Percentiles rank a stretch among this genome's conserved stretches.
Evolutionary conservation across 2,888 invertebrate species (phyloP).

Genomic region (Parnassius apollo): DNA sequence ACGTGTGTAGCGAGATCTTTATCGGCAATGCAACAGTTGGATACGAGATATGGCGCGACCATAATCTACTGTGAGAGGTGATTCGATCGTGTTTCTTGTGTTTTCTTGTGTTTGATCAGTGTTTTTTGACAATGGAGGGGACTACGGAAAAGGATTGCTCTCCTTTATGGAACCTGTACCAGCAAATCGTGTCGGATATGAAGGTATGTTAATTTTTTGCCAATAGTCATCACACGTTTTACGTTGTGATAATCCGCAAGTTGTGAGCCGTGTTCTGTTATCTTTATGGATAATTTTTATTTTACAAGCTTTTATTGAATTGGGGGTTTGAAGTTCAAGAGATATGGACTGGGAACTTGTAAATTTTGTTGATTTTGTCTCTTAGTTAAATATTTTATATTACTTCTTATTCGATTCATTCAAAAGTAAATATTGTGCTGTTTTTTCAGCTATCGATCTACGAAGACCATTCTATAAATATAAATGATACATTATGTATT

Average conservation of each 20-base stretch:
- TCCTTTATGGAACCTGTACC: conserved; percentile 95
- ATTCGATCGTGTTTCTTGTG: conserved; percentile 54
- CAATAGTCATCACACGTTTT: not conserved
- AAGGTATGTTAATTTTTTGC: conserved; percentile 86
- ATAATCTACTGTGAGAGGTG: conserved; percentile 46
- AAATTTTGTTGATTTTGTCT: too few species aligned
- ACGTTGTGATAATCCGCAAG: not conserved
- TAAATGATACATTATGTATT: too few species aligned
- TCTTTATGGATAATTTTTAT: not conserved
- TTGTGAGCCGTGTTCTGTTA: not conserved
- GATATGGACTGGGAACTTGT: too few species aligned
- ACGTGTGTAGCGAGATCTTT: conserved; percentile 36
- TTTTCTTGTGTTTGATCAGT: conserved; percentile 51
- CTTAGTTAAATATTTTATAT: too few species aligned
- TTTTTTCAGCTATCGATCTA: too few species aligned
- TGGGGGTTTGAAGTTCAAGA: too few species aligned
- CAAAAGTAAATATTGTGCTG: too few species aligned
- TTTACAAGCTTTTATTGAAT: too few species aligned
- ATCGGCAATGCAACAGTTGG: conserved; percentile 69
- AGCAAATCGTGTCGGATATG: conserved; percentile 97
- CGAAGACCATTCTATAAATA: too few species aligned
- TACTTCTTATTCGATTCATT: too few species aligned
- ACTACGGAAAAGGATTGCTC: conserved; percentile 90
- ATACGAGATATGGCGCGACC: conserved; percentile 51
- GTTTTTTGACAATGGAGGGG: conserved; percentile 84